phyloP scores from a whole-genome alignment of 2,888 invertebrate species.

The Andricus quercusramuli region DNA sequence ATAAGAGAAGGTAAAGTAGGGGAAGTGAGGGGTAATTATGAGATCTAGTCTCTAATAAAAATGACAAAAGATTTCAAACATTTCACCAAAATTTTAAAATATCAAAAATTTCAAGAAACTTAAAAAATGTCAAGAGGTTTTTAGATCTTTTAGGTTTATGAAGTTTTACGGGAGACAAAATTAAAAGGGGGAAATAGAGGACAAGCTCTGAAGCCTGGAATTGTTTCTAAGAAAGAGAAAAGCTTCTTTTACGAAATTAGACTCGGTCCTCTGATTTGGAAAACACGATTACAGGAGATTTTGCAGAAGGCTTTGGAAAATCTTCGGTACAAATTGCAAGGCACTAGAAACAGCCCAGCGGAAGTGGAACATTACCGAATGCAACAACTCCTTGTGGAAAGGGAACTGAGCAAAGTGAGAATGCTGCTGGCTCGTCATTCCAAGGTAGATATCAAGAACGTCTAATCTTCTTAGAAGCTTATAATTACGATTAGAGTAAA shows the following conservation, averaged over 20 bases:
- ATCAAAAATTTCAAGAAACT: too few relatives aligned
- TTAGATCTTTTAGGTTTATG: too few relatives aligned
- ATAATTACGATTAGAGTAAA: not conserved
- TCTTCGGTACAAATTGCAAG: constrained; percentile 84
- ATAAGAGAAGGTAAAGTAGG: too few relatives aligned
- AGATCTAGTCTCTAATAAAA: too few relatives aligned
- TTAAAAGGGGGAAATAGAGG: not conserved
- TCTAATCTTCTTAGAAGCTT: not conserved
- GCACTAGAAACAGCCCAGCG: constrained; percentile 81
- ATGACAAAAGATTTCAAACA: too few relatives aligned
- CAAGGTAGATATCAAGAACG: constrained; percentile 82
- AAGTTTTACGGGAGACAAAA: too few relatives aligned
- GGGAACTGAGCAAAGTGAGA: constrained; percentile 91
- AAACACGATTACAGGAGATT: constrained; percentile 79
- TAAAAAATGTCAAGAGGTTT: too few relatives aligned
- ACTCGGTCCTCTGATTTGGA: constrained; percentile 36
- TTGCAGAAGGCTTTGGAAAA: constrained; percentile 85
- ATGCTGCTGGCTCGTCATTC: constrained; percentile 94
- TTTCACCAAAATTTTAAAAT: too few relatives aligned
- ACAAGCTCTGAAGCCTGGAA: not conserved
- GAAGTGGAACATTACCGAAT: constrained; percentile 85
- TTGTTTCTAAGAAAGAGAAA: not conserved
- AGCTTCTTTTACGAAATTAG: not conserved
- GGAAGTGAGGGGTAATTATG: too few relatives aligned
- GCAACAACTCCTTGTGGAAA: constrained; percentile 86